Base-by-base conservation (phyloP, 2,113 vertebrate genomes). In the Australoheros scitulus region DNA sequence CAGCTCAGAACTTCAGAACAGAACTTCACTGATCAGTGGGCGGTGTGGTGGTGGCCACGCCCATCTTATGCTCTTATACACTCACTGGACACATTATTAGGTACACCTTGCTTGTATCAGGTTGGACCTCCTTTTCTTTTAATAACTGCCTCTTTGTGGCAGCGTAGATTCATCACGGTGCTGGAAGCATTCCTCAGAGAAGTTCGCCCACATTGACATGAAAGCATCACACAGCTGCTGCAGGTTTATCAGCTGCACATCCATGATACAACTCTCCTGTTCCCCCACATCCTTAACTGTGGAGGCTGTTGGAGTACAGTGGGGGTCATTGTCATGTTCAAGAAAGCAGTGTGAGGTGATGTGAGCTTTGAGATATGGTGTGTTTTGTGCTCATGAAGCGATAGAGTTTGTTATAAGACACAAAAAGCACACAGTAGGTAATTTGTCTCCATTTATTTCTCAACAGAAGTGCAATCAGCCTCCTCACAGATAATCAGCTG, bases 401-500 rank as follows among this genome's bases (percentile, higher is more conserved):
- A 34, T 34, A 34, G 32, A 32, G 32, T 32, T 32, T 32, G 32
- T 32, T 32, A 32, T 1, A 32, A 34, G 34, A 34, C 34, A 34
- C 34, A 34, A 34, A 34, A 34, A 34, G 7, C 34, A 34, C 34
- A 34, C 34, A 34, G 63, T 5, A 29, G 68, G 47, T 55, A 32
- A 55, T 55, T 34, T 55, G 11, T 34, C 26, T 34, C 6, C 47
- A 32, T 91, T 92, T 86, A 93, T 90, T 90, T 86, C 41, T 76
- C 22, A 36, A 57, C 24, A 88, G 32, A 84, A 70, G 76, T 77
- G 14, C 10, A 77, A 43, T 80, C 38, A 50, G 32, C 61, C 61
- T 77, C 47, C 7, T 77, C 57, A 11, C 0, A 38, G n/a, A 58
- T 81, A 24, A 81, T 61, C 32, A 70, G 11, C 63, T 56, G 61